Evolutionary conservation across 2,797 vertebrate species (phyloP), one percentile per base, ranked within the genome.

Genomic region (Phataginus tetradactyla): DNA sequence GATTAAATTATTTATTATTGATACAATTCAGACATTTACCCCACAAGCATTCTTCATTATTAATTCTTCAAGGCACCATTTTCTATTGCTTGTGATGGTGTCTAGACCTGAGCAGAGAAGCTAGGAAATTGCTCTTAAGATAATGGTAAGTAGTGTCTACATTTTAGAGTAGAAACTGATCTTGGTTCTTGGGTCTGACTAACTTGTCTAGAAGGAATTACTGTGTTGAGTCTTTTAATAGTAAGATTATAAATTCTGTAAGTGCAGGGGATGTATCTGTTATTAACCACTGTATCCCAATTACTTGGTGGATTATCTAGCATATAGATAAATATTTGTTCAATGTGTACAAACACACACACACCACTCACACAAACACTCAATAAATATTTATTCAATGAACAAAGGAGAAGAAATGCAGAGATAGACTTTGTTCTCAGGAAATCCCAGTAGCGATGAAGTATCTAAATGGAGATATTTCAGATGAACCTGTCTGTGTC

Each of bases 111-210:
- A 95, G 66, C n/a, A 75, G 34, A 55, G 4, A 9, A 89, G 13
- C 45, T 84, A 5, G 32, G 34, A 95, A 72, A 92, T 29, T 71
- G 27, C 27, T 74, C 53, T 68, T 74, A 72, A 77, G 53, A 85
- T 15, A 21, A 53, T 18, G 15, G 13, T 63, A 81, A 42, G 8
- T 45, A 74, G 3, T 66, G 69, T 90, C 39, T 84, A 13, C 29
- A 87, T 87, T 94, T 92, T 79, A 86, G n/a, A 75, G 66, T 71
- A 86, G 42, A 93, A 87, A 86, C 7, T 75, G 39, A 39, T 55
- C 39, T 89, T 90, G 32, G 18, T 92, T 92, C 51, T 61, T 93
- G 1, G n/a, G 42, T 32, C 20, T 13, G 10, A 39, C 17, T 88
- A 27, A 78, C 15, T 85, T 88, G 11, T 63, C 78, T 87, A 63